These are phyloP conservation scores for Akabosia matsudoensis DNA, from an alignment of 1,140 invertebrate species.

Conservation along the genomic window DNA sequence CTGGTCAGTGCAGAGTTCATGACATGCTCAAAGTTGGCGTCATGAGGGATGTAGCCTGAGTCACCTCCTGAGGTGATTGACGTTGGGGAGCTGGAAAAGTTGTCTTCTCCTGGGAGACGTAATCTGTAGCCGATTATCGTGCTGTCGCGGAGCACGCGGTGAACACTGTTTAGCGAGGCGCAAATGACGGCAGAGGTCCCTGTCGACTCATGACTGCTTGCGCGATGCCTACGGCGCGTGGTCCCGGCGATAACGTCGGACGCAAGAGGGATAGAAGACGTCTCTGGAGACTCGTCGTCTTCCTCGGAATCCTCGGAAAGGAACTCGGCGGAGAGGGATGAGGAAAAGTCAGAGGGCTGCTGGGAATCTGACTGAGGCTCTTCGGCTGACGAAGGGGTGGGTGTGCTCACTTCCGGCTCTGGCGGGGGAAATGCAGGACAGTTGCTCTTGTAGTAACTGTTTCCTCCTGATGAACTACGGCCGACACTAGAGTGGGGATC, in stretches of 20 bases:
- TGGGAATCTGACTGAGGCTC: background rate
- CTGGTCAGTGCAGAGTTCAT: constrained; percentile 44
- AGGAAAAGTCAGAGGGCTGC: background rate
- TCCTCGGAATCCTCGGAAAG: background rate
- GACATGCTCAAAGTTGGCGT: constrained; percentile 25
- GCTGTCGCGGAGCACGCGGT: constrained; percentile 32
- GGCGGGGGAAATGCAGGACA: constrained; percentile 20
- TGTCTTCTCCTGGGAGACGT: constrained; percentile 39
- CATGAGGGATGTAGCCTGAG: constrained; percentile 15
- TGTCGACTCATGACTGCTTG: constrained; percentile 6
- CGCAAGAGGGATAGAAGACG: background rate
- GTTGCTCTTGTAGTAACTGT: constrained; percentile 16
- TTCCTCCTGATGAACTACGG: background rate
- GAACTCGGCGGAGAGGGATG: constrained; percentile 18
- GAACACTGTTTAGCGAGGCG: constrained; percentile 38
- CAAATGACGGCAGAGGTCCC: constrained; percentile 33
- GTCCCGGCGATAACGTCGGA: constrained; percentile 5
- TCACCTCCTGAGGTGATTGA: background rate
- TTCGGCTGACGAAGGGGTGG: background rate
- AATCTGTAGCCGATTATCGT: constrained; percentile 34
- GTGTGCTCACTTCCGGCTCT: background rate
- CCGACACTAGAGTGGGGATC: background rate
- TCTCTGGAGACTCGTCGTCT: background rate
- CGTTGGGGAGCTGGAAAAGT: constrained; percentile 21
- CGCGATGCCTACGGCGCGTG: background rate